Conservation (phyloP, 2,888 invertebrate genomes). For the Orthonychiurus folsomi region DNA sequence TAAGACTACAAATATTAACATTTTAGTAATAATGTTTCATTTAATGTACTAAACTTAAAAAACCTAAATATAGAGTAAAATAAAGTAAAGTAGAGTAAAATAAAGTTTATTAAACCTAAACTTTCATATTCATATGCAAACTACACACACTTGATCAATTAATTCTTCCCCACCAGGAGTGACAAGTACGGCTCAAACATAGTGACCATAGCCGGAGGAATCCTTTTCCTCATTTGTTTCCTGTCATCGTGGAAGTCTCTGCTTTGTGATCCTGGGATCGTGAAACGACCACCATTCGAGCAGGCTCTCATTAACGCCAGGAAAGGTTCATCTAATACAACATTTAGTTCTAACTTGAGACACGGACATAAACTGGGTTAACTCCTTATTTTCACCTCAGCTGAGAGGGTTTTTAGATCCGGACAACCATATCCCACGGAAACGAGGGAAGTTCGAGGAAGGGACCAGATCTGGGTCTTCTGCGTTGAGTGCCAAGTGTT, state of each 20-base stretch:
- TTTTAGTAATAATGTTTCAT: no score
- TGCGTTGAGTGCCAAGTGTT: slow-evolving; percentile 30
- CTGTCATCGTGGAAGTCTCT: not conserved
- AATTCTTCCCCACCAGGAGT: no score
- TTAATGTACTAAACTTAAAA: no score
- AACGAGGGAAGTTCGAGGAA: slow-evolving; percentile 2
- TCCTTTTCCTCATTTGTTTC: slow-evolving; percentile 3
- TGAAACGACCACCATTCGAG: not conserved
- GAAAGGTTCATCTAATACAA: not conserved
- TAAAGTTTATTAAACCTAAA: no score
- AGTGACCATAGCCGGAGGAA: slow-evolving; percentile 18
- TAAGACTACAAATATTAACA: not conserved
- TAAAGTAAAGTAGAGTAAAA: no score
- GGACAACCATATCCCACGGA: not conserved
- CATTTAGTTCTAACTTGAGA: not conserved
- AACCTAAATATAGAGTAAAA: no score
- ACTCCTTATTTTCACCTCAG: no score
- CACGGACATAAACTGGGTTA: no score
- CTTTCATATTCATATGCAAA: no score
- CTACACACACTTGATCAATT: no score
- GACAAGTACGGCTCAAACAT: not conserved
- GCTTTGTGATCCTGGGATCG: slow-evolving; percentile 3
- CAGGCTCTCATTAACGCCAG: not conserved
- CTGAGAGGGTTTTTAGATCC: not conserved
- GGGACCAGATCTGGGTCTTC: slow-evolving; percentile 16